Percentiles rank a stretch among this genome's conserved stretches.
These are phyloP conservation scores for Spodoptera litura DNA, from an alignment of 1,140 invertebrate genomes.

Conservation along the genomic window DNA sequence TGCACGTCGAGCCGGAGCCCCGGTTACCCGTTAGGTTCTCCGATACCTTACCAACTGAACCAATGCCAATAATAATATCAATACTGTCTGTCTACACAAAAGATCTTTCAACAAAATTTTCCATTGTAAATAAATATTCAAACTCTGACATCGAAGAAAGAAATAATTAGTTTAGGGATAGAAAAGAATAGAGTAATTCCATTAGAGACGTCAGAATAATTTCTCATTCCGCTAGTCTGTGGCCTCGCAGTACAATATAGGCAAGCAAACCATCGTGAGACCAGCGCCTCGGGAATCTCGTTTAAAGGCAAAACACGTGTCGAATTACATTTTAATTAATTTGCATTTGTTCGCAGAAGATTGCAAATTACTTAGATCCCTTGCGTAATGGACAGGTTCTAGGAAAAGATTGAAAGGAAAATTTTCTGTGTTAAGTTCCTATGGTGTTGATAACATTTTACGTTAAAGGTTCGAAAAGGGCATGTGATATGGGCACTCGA, in stretches of 20 bases:
- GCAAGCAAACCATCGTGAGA: not conserved
- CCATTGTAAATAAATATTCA: too few relatives aligned
- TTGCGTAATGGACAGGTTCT: slow-evolving; percentile 16
- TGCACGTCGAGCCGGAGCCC: too few relatives aligned
- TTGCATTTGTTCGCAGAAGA: slow-evolving; percentile 31
- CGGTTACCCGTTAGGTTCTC: too few relatives aligned
- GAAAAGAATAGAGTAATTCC: not conserved
- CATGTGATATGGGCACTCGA: not conserved
- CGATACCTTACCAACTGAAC: too few relatives aligned
- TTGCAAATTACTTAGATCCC: slow-evolving; percentile 23
- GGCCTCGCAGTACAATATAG: not conserved
- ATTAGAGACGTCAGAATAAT: too few relatives aligned
- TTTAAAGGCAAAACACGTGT: slow-evolving; percentile 39
- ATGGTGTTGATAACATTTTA: not conserved
- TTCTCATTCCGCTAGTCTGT: too few relatives aligned
- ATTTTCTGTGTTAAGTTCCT: not conserved
- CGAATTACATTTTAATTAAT: slow-evolving; percentile 41
- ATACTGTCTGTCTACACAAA: too few relatives aligned
- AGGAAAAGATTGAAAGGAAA: slow-evolving; percentile 19
- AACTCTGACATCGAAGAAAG: too few relatives aligned
- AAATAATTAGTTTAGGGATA: too few relatives aligned
- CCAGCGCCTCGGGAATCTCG: slow-evolving; percentile 18
- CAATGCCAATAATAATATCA: too few relatives aligned
- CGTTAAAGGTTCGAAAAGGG: not conserved
- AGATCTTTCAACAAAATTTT: too few relatives aligned